phyloP scores from a whole-genome alignment of 1,140 invertebrate species.

The Cydia amplana region DNA sequence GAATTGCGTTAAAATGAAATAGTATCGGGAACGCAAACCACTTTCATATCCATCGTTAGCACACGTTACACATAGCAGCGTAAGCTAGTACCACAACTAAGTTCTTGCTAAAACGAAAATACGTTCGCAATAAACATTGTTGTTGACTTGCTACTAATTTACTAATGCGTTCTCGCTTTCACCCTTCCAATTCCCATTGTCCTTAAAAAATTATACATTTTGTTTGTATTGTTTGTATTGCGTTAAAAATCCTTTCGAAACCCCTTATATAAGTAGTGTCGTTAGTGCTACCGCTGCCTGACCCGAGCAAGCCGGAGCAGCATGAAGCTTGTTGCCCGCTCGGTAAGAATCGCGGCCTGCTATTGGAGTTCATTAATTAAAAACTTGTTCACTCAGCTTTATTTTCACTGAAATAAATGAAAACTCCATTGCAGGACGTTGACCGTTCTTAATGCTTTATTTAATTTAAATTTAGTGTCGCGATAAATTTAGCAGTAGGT shows the following conservation, averaged over 20 bases:
- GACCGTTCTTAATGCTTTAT: conserved; percentile 15
- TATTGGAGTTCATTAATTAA: conserved; percentile 55
- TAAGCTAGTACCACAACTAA: conserved; percentile 45
- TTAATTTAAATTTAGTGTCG: conserved; percentile 28
- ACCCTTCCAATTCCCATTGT: conserved; percentile 62
- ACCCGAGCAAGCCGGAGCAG: conserved; percentile 91
- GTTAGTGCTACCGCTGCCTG: conserved; percentile 89
- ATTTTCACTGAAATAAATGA: conserved; percentile 1
- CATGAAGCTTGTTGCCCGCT: conserved; percentile 92
- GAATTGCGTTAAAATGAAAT: background rate
- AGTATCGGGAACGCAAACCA: background rate
- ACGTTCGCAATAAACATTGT: conserved; percentile 51
- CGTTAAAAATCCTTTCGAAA: conserved; percentile 57
- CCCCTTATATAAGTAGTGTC: conserved; percentile 80
- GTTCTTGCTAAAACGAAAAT: conserved; percentile 46
- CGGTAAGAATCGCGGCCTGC: conserved; percentile 81
- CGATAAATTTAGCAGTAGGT: conserved; percentile 21
- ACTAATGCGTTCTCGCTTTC: conserved; percentile 78
- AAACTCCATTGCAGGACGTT: conserved; percentile 24
- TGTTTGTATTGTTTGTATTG: conserved; percentile 66
- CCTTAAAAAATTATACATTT: conserved; percentile 50
- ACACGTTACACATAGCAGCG: conserved; percentile 28
- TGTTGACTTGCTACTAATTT: conserved; percentile 71
- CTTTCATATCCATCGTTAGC: conserved; percentile 22
- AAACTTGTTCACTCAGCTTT: conserved; percentile 33